Evolutionary conservation across 2,888 invertebrate species (phyloP), one percentile per base, ranked within the genome.

Genomic region (Limnephilus marmoratus): DNA sequence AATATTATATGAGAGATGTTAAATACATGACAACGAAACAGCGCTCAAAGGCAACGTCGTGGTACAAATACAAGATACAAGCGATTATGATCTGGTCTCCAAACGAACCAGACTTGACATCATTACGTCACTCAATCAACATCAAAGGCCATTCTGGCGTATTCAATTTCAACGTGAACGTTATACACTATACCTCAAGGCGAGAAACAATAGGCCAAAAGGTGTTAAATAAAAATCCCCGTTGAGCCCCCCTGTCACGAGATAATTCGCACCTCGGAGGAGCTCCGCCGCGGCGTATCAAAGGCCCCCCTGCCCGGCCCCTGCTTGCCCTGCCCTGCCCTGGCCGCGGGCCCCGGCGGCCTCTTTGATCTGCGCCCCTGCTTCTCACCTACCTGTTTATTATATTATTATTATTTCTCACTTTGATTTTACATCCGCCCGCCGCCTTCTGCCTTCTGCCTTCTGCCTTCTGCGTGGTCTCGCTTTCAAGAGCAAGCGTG

Each of bases 191-290:
- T 53, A 31, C 34, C 88, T n/a, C 86, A 29, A 31, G 88, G 80
- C 68, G 68, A 53, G 88, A 88, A 86, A 88, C 88, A 88, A 88
- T 88, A 88, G 88, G 80, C 34, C 80, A 80, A 68, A 68, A 88
- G 88, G 88, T 88, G 88, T 88, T 80, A 88, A 88, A 80, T 88
- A 88, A 88, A 88, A 89, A 68, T 83, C 83, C 80, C 34, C 81
- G 45, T 91, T 91, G 91, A 53, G 34, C 37, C 34, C 89, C 85
- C 91, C 93, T 93, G 92, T 34, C 91, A 34, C 90, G 91, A 89
- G 96, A 96, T 96, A 96, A 96, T 96, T 96, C 96, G 96, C 96
- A 96, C 96, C 96, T 96, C 95, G 95, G 91, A 81, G 93, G 95
- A 96, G 96, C 96, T 96, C 95, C 95, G 95, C 96, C 68, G 68